Base-by-base conservation (phyloP, 2,797 vertebrate species). In the Xiphophorus birchmanni region DNA sequence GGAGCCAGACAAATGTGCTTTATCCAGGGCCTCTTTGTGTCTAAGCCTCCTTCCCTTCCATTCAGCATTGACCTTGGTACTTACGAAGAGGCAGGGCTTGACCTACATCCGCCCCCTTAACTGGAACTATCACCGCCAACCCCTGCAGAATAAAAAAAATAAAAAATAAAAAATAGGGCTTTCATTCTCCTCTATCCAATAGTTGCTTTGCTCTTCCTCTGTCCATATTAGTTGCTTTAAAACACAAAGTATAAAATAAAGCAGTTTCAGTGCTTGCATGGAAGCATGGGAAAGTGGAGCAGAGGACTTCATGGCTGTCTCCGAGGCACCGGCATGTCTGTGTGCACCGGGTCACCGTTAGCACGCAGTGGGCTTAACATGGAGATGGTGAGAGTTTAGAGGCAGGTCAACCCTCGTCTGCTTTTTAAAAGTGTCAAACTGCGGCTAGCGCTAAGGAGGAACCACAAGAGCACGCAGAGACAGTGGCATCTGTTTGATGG, bases 21-120 rank as follows among this genome's bases (percentile, higher is more conserved):
- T 94, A 95, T 93, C 93, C 90, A 81, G 90, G 92, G 87, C 89
- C 90, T 90, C 92, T 92, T 85, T 92, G 88, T 90, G 85, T 93
- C 89, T 94, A 95, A 95, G 94, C 93, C 95, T 94, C 94, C 93
- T 94, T 93, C 89, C 89, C 91, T 93, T 94, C 91, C 87, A 93
- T 92, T 95, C 93, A 92, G 91, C 35, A 40, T 80, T 95, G 95
- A 95, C 95, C 94, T 96, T 94, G 92, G 87, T 90, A 86, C 91
- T 95, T 92, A 92, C 79, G 87, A 92, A 91, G 86, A 94, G 93
- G 88, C 93, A 88, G 87, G 91, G 91, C 91, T 90, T 95, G 95
- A 95, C 94, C 95, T 93, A 95, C 90, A 95, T 95, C 92, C 91
- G 91, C 87, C 92, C 89, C 88, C 87, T 81, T 91, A 93, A 91